Evolutionary conservation across 2,888 invertebrate species (phyloP).

Genomic region (Drosophila sordidula): DNA sequence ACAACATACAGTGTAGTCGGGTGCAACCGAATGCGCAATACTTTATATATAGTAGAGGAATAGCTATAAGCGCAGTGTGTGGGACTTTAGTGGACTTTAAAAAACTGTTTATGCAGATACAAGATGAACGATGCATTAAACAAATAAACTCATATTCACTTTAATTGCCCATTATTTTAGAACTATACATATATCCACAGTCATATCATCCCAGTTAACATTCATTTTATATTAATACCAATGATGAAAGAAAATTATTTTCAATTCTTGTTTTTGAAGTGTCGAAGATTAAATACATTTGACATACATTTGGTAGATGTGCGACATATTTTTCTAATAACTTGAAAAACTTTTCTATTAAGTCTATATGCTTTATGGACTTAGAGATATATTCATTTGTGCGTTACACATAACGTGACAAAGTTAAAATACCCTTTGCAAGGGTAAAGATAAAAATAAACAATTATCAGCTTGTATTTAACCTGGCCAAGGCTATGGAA

Average conservation of each 20-base stretch:
- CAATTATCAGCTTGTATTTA: slow-evolving; percentile 4
- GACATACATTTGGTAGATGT: not conserved
- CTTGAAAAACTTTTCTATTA: no score
- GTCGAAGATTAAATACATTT: not conserved
- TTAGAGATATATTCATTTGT: no score
- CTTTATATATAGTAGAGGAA: not conserved
- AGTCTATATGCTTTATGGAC: no score
- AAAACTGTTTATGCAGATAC: no score
- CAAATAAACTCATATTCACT: no score
- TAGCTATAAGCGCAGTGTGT: no score
- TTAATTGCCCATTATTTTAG: slow-evolving; percentile 51
- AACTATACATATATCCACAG: not conserved
- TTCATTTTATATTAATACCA: slow-evolving; percentile 71
- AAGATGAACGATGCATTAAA: no score
- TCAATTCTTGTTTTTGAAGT: not conserved
- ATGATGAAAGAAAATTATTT: slow-evolving; percentile 27
- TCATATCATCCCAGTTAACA: slow-evolving; percentile 4
- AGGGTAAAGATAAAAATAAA: not conserved
- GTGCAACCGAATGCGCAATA: not conserved
- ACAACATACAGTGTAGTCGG: not conserved
- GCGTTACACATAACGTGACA: no score
- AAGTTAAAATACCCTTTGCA: no score
- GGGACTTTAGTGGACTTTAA: no score
- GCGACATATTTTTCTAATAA: no score
- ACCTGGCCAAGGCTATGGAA: slow-evolving; percentile 29